Conservation (phyloP, 1,140 invertebrate species). For the Drosophila prosaltans region DNA sequence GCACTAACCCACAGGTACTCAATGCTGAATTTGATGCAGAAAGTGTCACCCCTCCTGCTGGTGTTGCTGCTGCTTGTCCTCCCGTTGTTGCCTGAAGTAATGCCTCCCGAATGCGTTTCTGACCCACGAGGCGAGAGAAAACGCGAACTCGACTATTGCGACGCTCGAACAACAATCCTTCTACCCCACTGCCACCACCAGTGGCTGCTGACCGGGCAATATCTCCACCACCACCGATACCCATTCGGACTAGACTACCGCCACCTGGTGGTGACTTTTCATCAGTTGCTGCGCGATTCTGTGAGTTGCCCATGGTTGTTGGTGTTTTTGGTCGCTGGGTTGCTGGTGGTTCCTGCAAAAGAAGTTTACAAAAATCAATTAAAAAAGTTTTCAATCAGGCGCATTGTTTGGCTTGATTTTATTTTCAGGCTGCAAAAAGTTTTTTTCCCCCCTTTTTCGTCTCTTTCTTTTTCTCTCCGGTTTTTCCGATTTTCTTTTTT, state of each 20-base stretch:
- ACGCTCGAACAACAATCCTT: slow-evolving; percentile 36
- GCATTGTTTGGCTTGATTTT: slow-evolving; percentile 66
- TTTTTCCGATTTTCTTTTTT: slow-evolving; percentile 27
- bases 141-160: slow-evolving; percentile 55
- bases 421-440: slow-evolving; percentile 50
- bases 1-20: slow-evolving; percentile 37
- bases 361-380: slow-evolving; percentile 81
- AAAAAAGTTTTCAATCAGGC: slow-evolving; percentile 82
- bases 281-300: slow-evolving; percentile 50
- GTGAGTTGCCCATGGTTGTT: slow-evolving; percentile 59
- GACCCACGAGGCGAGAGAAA: slow-evolving; percentile 64
- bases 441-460: slow-evolving; percentile 22
- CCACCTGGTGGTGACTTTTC: slow-evolving; percentile 57
- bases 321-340: slow-evolving; percentile 19
- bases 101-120: slow-evolving; percentile 64
- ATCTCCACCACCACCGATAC: slow-evolving; percentile 17
- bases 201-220: neutral
- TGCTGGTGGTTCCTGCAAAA: slow-evolving; percentile 32
- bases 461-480: no score
- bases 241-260: slow-evolving; percentile 46
- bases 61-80: neutral
- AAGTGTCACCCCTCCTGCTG: neutral
- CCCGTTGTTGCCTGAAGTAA: slow-evolving; percentile 43
- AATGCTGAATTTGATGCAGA: slow-evolving; percentile 17
- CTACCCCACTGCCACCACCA: slow-evolving; percentile 15